Evolutionary conservation across 2,113 vertebrate species (phyloP).

Genomic region (Psilopsiagon aurifrons): DNA sequence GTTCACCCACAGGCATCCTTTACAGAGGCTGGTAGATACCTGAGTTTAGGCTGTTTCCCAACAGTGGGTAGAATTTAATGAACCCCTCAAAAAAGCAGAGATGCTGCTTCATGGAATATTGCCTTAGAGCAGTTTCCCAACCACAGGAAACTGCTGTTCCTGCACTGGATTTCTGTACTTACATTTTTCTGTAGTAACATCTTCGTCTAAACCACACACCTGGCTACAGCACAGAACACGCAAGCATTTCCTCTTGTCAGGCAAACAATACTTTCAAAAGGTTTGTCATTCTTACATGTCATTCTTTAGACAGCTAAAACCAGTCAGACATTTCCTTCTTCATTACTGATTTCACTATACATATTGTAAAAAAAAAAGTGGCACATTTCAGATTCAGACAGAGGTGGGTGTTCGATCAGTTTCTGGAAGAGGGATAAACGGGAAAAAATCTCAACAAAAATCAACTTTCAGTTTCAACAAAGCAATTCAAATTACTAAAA

Average conservation of each 20-base stretch:
- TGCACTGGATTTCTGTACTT: background rate
- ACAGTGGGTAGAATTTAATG: background rate
- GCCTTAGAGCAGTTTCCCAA: background rate
- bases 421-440: background rate
- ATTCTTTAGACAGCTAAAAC: background rate
- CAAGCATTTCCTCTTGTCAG: background rate
- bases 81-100: background rate
- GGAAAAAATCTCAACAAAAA: background rate
- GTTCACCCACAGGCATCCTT: background rate
- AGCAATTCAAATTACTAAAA: background rate
- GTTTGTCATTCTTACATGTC: background rate
- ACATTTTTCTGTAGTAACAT: background rate
- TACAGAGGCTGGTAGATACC: background rate
- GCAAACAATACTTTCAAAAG: background rate
- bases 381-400: background rate
- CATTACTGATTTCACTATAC: background rate
- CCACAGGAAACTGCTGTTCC: background rate
- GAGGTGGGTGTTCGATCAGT: background rate
- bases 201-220: background rate
- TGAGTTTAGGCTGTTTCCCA: background rate
- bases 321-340: background rate
- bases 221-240: background rate
- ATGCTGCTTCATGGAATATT: background rate
- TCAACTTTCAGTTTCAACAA: background rate
- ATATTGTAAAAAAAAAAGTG: background rate